Percentiles rank a stretch among this genome's conserved stretches.
Evolutionary conservation across 2,113 vertebrate genomes (phyloP).

Genomic region (Thunnus maccoyii): DNA sequence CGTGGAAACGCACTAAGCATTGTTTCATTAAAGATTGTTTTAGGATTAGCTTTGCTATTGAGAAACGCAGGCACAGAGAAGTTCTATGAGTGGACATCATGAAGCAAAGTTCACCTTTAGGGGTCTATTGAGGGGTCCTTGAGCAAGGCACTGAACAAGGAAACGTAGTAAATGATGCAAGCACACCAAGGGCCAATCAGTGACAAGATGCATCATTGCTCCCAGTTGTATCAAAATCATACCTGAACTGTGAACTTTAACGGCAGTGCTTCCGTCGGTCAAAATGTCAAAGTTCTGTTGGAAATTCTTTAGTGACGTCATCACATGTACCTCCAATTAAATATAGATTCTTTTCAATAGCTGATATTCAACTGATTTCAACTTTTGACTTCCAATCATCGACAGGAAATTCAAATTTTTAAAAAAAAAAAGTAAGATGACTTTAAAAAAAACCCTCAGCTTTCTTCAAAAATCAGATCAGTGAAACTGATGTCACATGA

Average conservation of each 20-base stretch:
- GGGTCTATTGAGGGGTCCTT: neutral
- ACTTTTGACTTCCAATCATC: neutral
- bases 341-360: no score
- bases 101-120: neutral
- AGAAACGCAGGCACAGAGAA: neutral
- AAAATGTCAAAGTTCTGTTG: no score
- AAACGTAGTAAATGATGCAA: neutral
- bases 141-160: constrained; percentile 4
- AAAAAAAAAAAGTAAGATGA: neutral
- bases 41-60: constrained; percentile 7
- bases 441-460: neutral
- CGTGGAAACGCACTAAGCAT: constrained; percentile 23
- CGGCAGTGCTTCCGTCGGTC: no score
- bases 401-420: neutral
- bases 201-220: neutral
- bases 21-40: constrained; percentile 21
- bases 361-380: no score
- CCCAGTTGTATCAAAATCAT: neutral
- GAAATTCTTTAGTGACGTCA: no score
- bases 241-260: no score
- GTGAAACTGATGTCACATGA: constrained; percentile 54
- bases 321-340: no score
- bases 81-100: constrained; percentile 3
- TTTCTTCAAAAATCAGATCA: constrained; percentile 35
- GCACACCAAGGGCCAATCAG: neutral